Evolutionary conservation across 2,888 invertebrate genomes (phyloP).

Genomic region (Nymphalis polychloros): DNA sequence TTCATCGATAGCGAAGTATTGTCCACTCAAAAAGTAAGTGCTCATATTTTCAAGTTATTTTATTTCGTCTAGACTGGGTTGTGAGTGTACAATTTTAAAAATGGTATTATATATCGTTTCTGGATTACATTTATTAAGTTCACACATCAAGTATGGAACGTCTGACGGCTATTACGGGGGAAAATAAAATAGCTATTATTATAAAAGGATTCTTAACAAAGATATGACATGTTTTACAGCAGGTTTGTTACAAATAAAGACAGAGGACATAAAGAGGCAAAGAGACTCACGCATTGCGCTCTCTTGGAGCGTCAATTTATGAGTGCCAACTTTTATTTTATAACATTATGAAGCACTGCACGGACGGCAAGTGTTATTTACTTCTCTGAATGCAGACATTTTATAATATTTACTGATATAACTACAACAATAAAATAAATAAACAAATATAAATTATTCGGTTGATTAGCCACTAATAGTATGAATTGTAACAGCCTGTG

Average conservation of each 20-base stretch:
- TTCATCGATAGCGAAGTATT: conserved; percentile 4
- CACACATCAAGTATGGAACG: not conserved
- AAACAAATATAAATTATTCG: not conserved
- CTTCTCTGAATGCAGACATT: conserved; percentile 2
- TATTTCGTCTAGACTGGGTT: conserved; percentile 29
- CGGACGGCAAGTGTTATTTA: conserved; percentile 18
- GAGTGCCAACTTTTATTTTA: conserved; percentile 29
- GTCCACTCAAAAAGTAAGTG: conserved; percentile 1
- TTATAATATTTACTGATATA: not conserved
- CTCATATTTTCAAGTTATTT: conserved; percentile 22
- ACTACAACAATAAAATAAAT: not conserved
- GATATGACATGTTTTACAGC: conserved; percentile 24
- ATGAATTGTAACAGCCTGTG: too few species aligned
- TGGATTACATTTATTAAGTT: conserved; percentile 10
- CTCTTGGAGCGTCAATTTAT: conserved; percentile 24
- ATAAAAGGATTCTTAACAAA: conserved; percentile 19
- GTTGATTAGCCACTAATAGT: too few species aligned
- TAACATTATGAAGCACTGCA: conserved; percentile 27
- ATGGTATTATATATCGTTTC: conserved; percentile 1
- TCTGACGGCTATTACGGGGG: not conserved
- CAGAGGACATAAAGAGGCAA: conserved; percentile 23
- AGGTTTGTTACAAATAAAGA: conserved; percentile 29
- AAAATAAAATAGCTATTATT: conserved; percentile 1
- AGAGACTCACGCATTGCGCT: conserved; percentile 22
- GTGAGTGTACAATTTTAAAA: conserved; percentile 11